Evolutionary conservation across 2,113 vertebrate species (phyloP).

Genomic region (Oryzias javanicus): DNA sequence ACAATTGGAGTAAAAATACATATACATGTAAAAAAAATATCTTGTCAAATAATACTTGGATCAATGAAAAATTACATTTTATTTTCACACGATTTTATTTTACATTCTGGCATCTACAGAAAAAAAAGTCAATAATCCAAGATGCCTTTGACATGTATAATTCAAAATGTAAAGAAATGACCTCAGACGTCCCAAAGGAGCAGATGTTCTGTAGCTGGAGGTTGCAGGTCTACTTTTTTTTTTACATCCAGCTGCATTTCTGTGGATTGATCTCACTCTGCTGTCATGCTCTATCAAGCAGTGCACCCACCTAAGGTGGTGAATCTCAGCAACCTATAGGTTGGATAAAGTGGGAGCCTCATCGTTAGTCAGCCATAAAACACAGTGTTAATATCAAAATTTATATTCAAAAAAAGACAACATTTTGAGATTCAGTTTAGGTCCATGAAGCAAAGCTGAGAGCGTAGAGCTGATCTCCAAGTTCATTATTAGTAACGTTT

Average conservation of each 20-base stretch:
- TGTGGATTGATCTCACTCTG: conserved; percentile 1
- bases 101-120: neutral
- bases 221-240: conserved; percentile 17
- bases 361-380: conserved; percentile 16
- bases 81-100: too few relatives aligned
- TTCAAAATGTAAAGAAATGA: conserved; percentile 12
- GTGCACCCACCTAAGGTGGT: conserved; percentile 3
- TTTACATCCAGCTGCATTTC: conserved; percentile 9
- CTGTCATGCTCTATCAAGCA: conserved; percentile 1
- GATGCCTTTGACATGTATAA: conserved; percentile 1
- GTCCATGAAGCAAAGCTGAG: conserved; percentile 35
- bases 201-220: conserved; percentile 6
- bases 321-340: conserved; percentile 3
- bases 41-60: too few relatives aligned
- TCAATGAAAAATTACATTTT: too few relatives aligned
- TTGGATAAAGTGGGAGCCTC: conserved; percentile 13
- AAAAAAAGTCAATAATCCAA: neutral
- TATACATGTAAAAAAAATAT: too few relatives aligned
- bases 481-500: too few relatives aligned
- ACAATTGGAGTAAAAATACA: too few relatives aligned
- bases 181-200: conserved; percentile 1
- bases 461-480: conserved; percentile 10
- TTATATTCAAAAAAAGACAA: too few relatives aligned
- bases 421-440: neutral
- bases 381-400: neutral